phyloP scores from a whole-genome alignment of 1,140 invertebrate genomes.

The Cardiocondyla obscurior region DNA sequence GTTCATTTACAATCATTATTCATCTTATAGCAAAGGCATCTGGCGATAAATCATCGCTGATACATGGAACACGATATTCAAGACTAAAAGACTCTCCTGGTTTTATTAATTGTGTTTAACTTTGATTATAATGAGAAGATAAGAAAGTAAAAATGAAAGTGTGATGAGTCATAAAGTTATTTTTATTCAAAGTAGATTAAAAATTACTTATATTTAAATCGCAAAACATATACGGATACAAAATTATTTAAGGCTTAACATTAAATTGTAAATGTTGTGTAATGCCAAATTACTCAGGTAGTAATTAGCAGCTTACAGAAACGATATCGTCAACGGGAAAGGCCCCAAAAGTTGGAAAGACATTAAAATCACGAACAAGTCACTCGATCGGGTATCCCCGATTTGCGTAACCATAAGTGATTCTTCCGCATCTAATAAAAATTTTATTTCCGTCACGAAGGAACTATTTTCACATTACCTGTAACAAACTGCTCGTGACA shows the following conservation, averaged over 20 bases:
- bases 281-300: background rate
- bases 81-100: background rate
- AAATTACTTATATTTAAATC: too few relatives aligned
- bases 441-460: background rate
- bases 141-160: background rate
- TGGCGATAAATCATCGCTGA: background rate
- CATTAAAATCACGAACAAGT: background rate
- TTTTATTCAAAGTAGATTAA: background rate
- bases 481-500: background rate
- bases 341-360: background rate
- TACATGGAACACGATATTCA: background rate
- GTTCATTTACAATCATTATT: background rate
- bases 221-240: background rate
- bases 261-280: background rate
- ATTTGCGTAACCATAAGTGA: background rate
- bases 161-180: background rate
- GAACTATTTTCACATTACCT: slow-evolving; percentile 1
- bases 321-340: background rate
- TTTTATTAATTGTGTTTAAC: background rate
- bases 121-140: background rate
- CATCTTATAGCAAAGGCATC: background rate
- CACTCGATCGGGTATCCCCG: background rate
- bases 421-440: background rate
- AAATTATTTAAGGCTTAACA: background rate
- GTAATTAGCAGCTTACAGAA: background rate